Percentiles rank a stretch among this genome's conserved stretches.
These are phyloP conservation scores for Plectus sambesii DNA, from an alignment of 1,140 invertebrate genomes.

Conservation along the genomic window DNA sequence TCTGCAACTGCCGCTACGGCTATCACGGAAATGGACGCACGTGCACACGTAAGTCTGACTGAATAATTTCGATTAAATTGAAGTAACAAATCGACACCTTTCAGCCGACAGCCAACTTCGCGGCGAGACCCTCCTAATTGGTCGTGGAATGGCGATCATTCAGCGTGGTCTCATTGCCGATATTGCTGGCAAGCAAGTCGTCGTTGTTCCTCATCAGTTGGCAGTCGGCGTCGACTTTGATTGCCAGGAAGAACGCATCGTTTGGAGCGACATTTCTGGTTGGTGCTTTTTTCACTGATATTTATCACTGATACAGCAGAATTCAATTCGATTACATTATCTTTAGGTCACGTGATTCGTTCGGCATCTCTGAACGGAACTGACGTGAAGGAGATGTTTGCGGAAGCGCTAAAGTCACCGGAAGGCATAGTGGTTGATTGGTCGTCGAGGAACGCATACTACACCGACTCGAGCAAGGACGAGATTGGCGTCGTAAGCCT, in stretches of 20 bases:
- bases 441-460: slow-evolving; percentile 79
- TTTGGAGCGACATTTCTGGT: slow-evolving; percentile 49
- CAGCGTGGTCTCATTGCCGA: slow-evolving; percentile 40
- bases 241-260: slow-evolving; percentile 47
- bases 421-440: slow-evolving; percentile 89
- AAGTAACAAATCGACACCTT: too few species aligned
- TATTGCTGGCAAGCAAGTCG: slow-evolving; percentile 45
- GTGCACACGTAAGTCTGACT: slow-evolving; percentile 45
- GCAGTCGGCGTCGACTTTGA: slow-evolving; percentile 50
- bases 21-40: slow-evolving; percentile 48
- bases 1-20: slow-evolving; percentile 49
- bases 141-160: slow-evolving; percentile 49
- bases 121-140: slow-evolving; percentile 44
- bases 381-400: slow-evolving; percentile 21
- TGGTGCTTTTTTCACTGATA: too few species aligned
- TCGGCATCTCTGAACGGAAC: slow-evolving; percentile 39
- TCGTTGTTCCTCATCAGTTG: slow-evolving; percentile 44
- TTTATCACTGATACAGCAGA: slow-evolving; percentile 4
- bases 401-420: slow-evolving; percentile 48
- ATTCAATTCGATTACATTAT: neutral
- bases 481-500: slow-evolving; percentile 79
- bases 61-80: too few species aligned
- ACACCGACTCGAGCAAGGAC: slow-evolving; percentile 80
- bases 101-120: slow-evolving; percentile 21
- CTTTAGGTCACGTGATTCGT: slow-evolving; percentile 33